A percentile compares a stretch with the other conserved stretches of the same genome.
These are phyloP conservation scores for Siniperca undulata DNA, from an alignment of 2,797 vertebrate species.

Conservation along the genomic window DNA sequence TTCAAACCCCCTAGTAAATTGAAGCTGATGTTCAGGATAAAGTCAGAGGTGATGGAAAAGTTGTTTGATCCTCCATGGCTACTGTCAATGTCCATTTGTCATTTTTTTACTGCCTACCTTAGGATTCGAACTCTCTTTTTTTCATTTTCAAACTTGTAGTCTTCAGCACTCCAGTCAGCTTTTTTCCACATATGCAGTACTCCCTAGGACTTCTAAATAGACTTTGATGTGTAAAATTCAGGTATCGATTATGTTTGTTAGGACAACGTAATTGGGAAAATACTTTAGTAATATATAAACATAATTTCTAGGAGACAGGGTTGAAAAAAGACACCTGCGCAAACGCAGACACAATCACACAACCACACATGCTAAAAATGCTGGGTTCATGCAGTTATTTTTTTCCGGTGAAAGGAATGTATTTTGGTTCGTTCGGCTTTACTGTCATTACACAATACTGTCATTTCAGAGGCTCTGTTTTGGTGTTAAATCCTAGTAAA, in stretches of 20 bases:
- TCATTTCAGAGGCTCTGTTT: background rate
- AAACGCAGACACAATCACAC: background rate
- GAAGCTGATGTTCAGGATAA: slow-evolving; percentile 10
- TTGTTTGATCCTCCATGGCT: too few species aligned
- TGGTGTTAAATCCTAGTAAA: background rate
- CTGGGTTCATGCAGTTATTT: background rate
- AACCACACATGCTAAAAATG: background rate
- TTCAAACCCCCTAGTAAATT: background rate
- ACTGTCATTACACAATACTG: background rate
- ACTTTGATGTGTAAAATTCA: background rate
- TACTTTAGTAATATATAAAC: background rate
- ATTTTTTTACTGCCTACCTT: background rate
- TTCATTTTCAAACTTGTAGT: background rate
- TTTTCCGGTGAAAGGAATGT: background rate
- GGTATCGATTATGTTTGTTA: background rate
- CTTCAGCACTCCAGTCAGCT: background rate
- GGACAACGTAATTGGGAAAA: background rate
- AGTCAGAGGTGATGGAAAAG: background rate
- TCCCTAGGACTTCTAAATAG: background rate
- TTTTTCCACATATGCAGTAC: background rate
- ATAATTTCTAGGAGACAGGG: background rate
- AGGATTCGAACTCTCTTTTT: background rate
- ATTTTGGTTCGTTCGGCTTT: slow-evolving; percentile 3
- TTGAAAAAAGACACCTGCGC: background rate
- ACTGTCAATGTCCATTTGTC: background rate